Evolutionary conservation across 2,113 vertebrate species (phyloP), one percentile per base, ranked within the genome.

Genomic region (Synchiropus splendidus): DNA sequence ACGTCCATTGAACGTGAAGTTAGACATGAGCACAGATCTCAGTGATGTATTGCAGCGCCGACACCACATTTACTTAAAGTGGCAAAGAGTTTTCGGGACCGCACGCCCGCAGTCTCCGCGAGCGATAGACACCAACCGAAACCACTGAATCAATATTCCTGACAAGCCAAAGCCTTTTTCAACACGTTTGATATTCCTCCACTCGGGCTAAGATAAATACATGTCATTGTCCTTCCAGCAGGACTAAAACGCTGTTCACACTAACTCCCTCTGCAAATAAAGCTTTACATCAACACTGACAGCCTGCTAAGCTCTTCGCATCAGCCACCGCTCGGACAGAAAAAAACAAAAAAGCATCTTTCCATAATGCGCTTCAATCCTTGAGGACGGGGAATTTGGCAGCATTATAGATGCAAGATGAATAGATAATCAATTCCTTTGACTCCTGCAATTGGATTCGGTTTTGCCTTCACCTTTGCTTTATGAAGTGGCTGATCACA

Each of bases 231-330:
- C 58, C 61, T 62, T 59, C 48, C 37, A 31, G 56, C 64, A 56
- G 58, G 66, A 75, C 69, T 70, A 75, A 74, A 72, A 72, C 45
- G 67, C 65, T 50, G 67, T 70, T 68, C 67, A 54, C 62, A 68
- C 64, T 60, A 70, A 75, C 71, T 73, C 67, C 51, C 61, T 73
- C 60, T 54, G 67, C 71, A 82, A 82, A 82, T 75, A 78, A 80
- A 77, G 73, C 79, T 62, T 77, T 75, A 73, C 75, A 70, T 75
- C 68, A 74, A 70, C 75, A 77, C 58, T 80, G 70, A 75, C 73
- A 80, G 48, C 51, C 62, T 52, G 64, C 69, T 75, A 75, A 80
- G 70, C 74, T 76, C 77, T 75, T 66, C 52, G 68, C 68, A 62
- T 61, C 68, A 72, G 68, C 70, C 70, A 69, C 66, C 57, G 54